phyloP scores from a whole-genome alignment of 1,140 invertebrate species.

The Orchestia grillus region DNA sequence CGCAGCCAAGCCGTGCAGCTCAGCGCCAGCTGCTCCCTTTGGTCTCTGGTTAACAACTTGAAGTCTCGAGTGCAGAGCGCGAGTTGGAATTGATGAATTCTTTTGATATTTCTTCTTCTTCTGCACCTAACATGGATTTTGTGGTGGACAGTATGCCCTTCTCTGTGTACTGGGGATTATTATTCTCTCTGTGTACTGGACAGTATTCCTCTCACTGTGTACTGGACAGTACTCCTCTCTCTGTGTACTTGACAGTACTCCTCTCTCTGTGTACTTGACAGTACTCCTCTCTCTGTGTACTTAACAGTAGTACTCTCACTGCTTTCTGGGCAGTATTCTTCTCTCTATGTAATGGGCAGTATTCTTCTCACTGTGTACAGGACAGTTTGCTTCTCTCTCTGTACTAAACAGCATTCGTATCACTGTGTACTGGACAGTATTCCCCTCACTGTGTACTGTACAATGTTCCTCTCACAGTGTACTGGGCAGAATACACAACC shows the following conservation, averaged over 20 bases:
- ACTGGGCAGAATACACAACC: too few relatives aligned
- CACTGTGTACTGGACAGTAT: neutral
- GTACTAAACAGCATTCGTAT: neutral
- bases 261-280: neutral
- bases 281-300: neutral
- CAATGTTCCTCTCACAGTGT: neutral
- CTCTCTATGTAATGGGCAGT: neutral
- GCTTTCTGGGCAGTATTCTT: neutral
- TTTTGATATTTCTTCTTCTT: neutral
- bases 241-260: neutral
- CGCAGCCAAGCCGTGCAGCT: too few relatives aligned
- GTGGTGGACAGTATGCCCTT: neutral
- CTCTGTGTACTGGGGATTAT: neutral
- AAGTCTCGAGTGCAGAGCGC: neutral
- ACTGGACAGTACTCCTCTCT: neutral
- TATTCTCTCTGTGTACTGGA: neutral
- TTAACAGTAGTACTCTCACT: neutral
- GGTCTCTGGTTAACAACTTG: neutral
- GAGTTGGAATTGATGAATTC: neutral
- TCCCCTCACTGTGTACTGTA: too few relatives aligned
- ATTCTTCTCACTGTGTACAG: neutral
- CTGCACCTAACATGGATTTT: neutral
- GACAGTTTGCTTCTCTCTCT: neutral
- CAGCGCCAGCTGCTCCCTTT: too few relatives aligned
- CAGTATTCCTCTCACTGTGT: neutral